These are phyloP conservation scores for Stictocephala bisonia DNA, from an alignment of 2,888 invertebrate genomes.

Conservation along the genomic window DNA sequence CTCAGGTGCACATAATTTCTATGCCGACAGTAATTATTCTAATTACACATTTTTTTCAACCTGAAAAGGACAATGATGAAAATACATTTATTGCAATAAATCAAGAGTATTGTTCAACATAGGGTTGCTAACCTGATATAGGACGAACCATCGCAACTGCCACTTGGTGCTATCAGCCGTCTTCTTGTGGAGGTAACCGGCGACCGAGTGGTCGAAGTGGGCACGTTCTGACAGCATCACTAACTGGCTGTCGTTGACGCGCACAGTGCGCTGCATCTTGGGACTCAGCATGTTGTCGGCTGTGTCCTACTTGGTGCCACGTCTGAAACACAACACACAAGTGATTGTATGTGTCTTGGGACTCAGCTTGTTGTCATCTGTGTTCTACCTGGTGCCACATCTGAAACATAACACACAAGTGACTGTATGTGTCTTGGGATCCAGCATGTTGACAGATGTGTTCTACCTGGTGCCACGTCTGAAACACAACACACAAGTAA, in stretches of 20 bases:
- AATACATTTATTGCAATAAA: too few relatives aligned
- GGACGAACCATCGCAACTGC: conserved; percentile 85
- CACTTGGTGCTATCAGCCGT: conserved; percentile 89
- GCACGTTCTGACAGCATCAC: conserved; percentile 83
- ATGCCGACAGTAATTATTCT: too few relatives aligned
- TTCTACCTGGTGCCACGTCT: not conserved
- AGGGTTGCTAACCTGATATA: conserved; percentile 87
- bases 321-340: not conserved
- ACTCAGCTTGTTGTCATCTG: conserved; percentile 71
- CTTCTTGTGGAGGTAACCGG: conserved; percentile 86
- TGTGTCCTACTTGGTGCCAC: not conserved
- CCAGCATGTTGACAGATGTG: conserved; percentile 70
- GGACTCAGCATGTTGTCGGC: conserved; percentile 75
- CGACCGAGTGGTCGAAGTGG: conserved; percentile 84
- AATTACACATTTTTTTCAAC: too few relatives aligned
- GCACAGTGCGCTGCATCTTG: conserved; percentile 86
- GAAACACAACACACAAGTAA: not conserved
- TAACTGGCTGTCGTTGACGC: conserved; percentile 87
- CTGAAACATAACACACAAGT: not conserved
- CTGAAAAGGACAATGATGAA: too few relatives aligned
- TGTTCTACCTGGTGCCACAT: not conserved
- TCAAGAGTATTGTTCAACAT: too few relatives aligned
- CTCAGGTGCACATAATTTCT: too few relatives aligned
- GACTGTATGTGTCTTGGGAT: conserved; percentile 91
- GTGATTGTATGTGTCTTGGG: conserved; percentile 93